A percentile compares a stretch with the other conserved stretches of the same genome.
phyloP scores from a whole-genome alignment of 1,140 invertebrate genomes.

The Acromyrmex echinatior region DNA sequence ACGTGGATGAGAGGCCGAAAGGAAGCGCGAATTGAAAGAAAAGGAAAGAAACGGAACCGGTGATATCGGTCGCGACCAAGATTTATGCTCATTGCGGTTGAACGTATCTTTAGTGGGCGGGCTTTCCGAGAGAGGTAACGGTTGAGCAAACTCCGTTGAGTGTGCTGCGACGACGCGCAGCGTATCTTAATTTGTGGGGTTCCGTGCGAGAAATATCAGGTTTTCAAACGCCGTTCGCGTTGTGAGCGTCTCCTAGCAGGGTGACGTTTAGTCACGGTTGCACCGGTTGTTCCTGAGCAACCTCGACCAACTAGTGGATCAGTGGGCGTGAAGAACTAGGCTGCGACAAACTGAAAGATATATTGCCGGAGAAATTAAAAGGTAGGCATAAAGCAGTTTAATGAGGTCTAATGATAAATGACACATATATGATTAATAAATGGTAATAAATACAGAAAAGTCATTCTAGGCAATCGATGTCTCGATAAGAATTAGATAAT shows the following conservation, averaged over 20 bases:
- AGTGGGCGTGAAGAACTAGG: background rate
- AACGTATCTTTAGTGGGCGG: background rate
- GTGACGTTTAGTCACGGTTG: conserved; percentile 16
- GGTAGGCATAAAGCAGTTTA: background rate
- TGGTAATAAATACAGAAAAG: background rate
- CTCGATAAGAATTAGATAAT: background rate
- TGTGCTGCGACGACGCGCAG: conserved; percentile 13
- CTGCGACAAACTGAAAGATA: background rate
- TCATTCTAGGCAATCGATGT: background rate
- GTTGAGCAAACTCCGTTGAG: background rate
- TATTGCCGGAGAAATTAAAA: background rate
- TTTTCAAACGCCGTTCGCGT: background rate
- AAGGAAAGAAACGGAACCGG: background rate
- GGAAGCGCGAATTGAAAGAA: background rate
- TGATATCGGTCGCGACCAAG: conserved; percentile 29
- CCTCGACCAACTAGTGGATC: background rate
- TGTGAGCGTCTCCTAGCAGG: background rate
- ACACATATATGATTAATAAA: too few relatives aligned
- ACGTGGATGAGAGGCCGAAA: background rate
- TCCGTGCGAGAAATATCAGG: conserved; percentile 42
- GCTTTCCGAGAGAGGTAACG: conserved; percentile 48
- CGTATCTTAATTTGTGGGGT: conserved; percentile 51
- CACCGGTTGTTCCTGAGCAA: background rate
- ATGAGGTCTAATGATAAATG: too few relatives aligned
- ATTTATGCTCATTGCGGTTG: conserved; percentile 43